Percentiles rank a stretch among this genome's conserved stretches.
Conservation (phyloP, 2,888 invertebrate species). For the Thymelicus sylvestris region DNA sequence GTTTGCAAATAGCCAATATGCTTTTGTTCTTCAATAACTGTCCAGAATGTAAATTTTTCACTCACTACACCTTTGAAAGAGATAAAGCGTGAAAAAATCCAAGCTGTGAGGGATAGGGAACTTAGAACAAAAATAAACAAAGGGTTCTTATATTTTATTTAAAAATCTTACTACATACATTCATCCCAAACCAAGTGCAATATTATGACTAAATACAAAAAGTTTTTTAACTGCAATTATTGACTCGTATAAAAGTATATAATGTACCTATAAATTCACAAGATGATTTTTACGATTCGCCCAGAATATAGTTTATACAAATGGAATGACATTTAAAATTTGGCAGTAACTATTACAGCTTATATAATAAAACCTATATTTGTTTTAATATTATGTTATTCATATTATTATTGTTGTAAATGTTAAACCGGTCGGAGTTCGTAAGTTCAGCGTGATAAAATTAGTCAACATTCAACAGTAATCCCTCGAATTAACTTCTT, state of each 20-base stretch:
- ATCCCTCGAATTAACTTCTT: conserved; percentile 54
- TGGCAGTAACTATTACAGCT: conserved; percentile 7
- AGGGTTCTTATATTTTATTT: conserved; percentile 67
- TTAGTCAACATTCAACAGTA: conserved; percentile 17
- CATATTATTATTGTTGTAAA: conserved; percentile 14
- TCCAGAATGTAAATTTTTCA: too few relatives aligned
- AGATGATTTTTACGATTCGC: conserved; percentile 32
- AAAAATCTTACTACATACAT: conserved; percentile 77
- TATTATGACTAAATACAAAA: conserved; percentile 61
- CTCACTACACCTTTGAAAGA: too few relatives aligned
- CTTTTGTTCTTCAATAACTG: too few relatives aligned
- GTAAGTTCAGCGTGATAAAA: conserved; percentile 5
- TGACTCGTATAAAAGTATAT: conserved; percentile 41
- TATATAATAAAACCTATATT: conserved; percentile 7
- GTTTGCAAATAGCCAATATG: too few relatives aligned
- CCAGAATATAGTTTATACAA: conserved; percentile 29
- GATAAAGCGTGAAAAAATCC: too few relatives aligned
- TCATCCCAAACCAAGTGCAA: conserved; percentile 83
- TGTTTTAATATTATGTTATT: neutral
- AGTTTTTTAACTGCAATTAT: conserved; percentile 49
- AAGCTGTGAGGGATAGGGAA: neutral
- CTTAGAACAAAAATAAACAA: conserved; percentile 47
- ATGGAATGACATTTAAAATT: conserved; percentile 36
- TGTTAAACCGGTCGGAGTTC: conserved; percentile 10
- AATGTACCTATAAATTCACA: conserved; percentile 21